Conservation (phyloP, 2,113 vertebrate species). For the Struthio camelus region DNA sequence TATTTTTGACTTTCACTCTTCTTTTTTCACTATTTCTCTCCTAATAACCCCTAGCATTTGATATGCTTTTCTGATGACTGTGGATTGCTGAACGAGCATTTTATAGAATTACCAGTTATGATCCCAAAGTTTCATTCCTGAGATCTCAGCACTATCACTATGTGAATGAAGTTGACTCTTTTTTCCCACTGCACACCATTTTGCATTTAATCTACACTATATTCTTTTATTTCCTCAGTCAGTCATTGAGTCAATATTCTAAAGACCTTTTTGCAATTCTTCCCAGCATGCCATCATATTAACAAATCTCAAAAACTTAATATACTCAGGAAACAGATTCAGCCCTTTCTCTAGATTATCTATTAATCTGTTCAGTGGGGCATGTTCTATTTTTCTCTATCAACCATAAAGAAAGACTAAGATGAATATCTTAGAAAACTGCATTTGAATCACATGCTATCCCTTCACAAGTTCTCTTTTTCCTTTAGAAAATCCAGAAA, state of each 20-base stretch:
- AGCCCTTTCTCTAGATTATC: neutral
- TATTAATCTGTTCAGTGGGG: neutral
- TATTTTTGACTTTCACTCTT: neutral
- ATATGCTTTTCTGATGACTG: neutral
- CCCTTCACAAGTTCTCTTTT: neutral
- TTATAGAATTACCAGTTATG: neutral
- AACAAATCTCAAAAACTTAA: neutral
- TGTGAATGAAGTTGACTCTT: neutral
- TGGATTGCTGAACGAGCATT: neutral
- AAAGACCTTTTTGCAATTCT: neutral
- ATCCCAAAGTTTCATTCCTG: neutral
- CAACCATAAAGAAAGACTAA: neutral
- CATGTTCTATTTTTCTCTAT: neutral
- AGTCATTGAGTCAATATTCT: neutral
- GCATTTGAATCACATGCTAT: neutral
- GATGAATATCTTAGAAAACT: neutral
- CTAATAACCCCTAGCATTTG: neutral
- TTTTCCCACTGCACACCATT: neutral
- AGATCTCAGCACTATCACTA: neutral
- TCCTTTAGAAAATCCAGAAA: neutral
- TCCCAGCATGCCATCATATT: neutral
- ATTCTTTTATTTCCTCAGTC: neutral
- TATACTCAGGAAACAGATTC: neutral
- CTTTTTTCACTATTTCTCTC: neutral
- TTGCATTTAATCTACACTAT: neutral